These are phyloP conservation scores for Drosophila koepferae DNA, from an alignment of 2,888 invertebrate species.

Conservation along the genomic window DNA sequence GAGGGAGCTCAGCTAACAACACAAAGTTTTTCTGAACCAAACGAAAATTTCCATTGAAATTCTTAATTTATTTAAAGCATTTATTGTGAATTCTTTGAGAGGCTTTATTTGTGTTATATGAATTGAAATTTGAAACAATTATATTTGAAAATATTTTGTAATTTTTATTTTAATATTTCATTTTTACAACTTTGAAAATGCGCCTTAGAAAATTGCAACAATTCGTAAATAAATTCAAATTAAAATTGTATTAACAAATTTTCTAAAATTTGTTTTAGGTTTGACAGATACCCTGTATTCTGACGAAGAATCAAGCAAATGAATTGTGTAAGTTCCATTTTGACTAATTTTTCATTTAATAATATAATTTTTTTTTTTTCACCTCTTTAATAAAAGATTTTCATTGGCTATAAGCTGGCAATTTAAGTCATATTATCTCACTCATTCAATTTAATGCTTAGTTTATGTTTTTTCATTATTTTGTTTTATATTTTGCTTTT, in stretches of 20 bases:
- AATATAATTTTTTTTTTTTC: neutral
- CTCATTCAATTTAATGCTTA: constrained; percentile 9
- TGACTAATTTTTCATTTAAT: neutral
- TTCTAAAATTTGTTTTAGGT: neutral
- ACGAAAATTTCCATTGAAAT: neutral
- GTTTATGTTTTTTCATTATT: neutral
- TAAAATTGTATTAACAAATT: no score
- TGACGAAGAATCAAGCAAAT: neutral
- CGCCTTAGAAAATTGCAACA: neutral
- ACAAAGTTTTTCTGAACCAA: neutral
- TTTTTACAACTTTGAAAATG: no score
- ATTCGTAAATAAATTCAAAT: no score
- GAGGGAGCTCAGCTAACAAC: neutral
- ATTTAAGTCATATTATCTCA: constrained; percentile 4
- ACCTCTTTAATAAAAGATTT: neutral
- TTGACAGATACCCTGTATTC: neutral
- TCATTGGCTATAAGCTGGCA: neutral
- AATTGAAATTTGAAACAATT: neutral
- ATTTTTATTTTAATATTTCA: neutral
- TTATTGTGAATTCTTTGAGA: neutral
- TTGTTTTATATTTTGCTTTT: neutral
- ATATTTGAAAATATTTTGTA: neutral
- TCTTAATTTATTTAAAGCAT: neutral
- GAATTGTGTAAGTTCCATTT: neutral
- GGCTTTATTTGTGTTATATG: neutral